Percentiles rank a stretch among this genome's conserved stretches.
Conservation (phyloP, 2,113 vertebrate genomes). For the Nyctereutes procyonoides region DNA sequence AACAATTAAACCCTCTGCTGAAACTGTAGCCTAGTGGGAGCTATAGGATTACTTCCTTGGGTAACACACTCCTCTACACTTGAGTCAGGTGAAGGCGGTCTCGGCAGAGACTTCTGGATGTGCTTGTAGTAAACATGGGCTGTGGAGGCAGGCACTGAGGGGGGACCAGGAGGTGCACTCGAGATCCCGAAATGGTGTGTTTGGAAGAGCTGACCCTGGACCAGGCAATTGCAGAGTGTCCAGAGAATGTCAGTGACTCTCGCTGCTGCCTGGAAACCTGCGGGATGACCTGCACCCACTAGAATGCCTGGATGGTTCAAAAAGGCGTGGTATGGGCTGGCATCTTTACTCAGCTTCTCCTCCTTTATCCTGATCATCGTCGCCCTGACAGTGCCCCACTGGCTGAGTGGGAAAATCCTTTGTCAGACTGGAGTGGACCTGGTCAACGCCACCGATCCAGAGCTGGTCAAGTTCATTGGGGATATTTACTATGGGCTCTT, state of each 20-base stretch:
- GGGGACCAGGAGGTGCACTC: neutral
- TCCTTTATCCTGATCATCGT: constrained; percentile 91
- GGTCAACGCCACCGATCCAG: constrained; percentile 95
- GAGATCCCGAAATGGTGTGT: neutral
- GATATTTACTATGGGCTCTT: constrained; percentile 96
- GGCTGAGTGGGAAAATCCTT: constrained; percentile 94
- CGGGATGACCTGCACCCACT: constrained; percentile 79
- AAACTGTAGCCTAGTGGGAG: constrained; percentile 83
- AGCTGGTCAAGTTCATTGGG: constrained; percentile 95
- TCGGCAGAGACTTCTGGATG: constrained; percentile 59
- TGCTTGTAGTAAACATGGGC: constrained; percentile 26
- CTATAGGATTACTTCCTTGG: constrained; percentile 81
- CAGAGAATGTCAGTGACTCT: neutral
- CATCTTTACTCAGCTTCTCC: constrained; percentile 90
- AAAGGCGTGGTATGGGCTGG: constrained; percentile 91
- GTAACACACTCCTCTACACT: neutral
- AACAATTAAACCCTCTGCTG: constrained; percentile 82
- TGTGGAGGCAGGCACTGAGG: neutral
- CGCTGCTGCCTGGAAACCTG: constrained; percentile 68
- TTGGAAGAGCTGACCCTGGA: neutral
- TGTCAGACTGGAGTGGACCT: constrained; percentile 97
- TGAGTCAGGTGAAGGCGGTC: neutral
- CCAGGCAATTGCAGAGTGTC: neutral
- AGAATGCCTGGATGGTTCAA: constrained; percentile 96
- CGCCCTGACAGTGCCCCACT: constrained; percentile 92